phyloP scores from a whole-genome alignment of 2,113 vertebrate genomes.

The Saccopteryx bilineata region DNA sequence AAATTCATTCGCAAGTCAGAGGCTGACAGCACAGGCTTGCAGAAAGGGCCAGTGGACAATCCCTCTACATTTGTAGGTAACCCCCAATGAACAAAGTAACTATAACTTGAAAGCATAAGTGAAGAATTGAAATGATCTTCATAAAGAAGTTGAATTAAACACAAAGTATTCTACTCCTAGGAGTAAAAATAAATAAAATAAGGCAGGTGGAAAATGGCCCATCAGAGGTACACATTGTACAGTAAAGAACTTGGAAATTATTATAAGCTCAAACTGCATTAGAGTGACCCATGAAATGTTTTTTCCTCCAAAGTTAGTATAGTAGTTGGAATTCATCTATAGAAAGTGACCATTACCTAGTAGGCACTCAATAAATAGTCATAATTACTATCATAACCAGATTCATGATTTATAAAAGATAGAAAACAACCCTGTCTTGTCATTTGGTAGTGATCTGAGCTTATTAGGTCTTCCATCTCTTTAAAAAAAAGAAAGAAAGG shows the following conservation, averaged over 20 bases:
- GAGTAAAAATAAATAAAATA: background rate
- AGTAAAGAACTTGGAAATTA: constrained; percentile 41
- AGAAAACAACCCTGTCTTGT: background rate
- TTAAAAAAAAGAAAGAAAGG: background rate
- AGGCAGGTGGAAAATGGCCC: background rate
- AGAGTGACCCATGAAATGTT: background rate
- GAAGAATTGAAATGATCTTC: constrained; percentile 3
- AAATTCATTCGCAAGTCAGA: background rate
- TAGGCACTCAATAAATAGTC: background rate
- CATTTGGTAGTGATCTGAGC: background rate
- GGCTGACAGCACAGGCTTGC: background rate
- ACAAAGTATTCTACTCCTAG: background rate
- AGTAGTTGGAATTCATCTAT: background rate
- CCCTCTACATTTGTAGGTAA: background rate
- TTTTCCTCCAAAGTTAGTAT: background rate
- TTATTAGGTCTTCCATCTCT: constrained; percentile 59
- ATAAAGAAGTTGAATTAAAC: background rate
- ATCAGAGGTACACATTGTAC: background rate
- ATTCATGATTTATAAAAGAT: constrained; percentile 24
- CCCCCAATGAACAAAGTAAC: background rate
- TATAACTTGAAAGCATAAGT: background rate
- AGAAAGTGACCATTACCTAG: background rate
- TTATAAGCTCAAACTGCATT: constrained; percentile 21
- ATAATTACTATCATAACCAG: background rate
- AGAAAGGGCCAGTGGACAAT: background rate